These are phyloP conservation scores for Araneus ventricosus DNA, from an alignment of 1,140 invertebrate species.

Conservation along the genomic window DNA sequence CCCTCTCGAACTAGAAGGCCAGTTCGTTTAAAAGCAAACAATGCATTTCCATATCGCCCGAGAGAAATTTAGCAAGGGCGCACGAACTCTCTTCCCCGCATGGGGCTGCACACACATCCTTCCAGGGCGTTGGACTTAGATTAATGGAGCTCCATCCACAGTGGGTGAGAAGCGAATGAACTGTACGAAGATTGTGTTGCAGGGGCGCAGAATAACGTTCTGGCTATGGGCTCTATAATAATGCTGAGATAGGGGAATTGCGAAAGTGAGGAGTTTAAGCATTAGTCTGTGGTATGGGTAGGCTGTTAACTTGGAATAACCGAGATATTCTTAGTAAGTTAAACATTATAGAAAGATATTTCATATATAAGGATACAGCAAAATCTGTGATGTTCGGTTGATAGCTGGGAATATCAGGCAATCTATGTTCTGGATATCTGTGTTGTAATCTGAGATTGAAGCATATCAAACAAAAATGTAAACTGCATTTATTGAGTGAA, in stretches of 20 bases:
- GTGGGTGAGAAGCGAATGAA: neutral
- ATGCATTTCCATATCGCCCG: conserved; percentile 45
- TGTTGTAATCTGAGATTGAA: too few species aligned
- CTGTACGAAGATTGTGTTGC: conserved; percentile 17
- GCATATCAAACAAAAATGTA: too few species aligned
- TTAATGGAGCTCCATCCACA: conserved; percentile 31
- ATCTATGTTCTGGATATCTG: too few species aligned
- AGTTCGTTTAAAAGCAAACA: conserved; percentile 57
- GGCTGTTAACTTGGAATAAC: too few species aligned
- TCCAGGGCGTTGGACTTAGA: conserved; percentile 42
- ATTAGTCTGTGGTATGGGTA: too few species aligned
- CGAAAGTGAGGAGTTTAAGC: neutral
- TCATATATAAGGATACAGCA: too few species aligned
- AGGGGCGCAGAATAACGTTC: neutral
- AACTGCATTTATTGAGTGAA: too few species aligned
- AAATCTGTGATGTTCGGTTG: too few species aligned
- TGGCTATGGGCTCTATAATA: neutral
- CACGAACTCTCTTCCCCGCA: neutral
- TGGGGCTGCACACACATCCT: neutral
- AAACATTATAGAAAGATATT: too few species aligned
- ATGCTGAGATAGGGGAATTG: neutral
- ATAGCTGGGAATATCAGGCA: too few species aligned
- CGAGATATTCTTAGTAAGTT: too few species aligned
- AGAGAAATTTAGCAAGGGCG: conserved; percentile 37
- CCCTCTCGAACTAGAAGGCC: neutral